Base-by-base conservation (phyloP, 53 echinoderm and acorn worm species). In the Henricia sp. region DNA sequence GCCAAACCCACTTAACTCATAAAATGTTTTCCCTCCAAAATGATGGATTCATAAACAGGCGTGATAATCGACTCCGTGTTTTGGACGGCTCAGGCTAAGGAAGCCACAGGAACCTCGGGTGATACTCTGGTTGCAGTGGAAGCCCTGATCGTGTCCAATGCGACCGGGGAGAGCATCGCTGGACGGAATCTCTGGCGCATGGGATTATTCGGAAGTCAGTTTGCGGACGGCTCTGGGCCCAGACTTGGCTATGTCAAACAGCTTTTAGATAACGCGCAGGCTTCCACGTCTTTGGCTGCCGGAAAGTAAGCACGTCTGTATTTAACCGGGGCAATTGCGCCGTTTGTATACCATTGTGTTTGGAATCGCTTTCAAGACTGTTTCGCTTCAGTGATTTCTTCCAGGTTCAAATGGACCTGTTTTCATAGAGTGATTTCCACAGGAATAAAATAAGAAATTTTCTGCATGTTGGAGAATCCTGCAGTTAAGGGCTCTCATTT, bases 181-280 rank as follows among this genome's bases (percentile, higher is more conserved):
- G 91, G 91, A 32, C 48, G 37, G 37, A 77, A 78, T 48, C 76
- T 75, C 3, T 86, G 86, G 86, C 50, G 76, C 6, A 40, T 86
- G 27, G 86, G 86, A 24, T 17, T 75, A 14, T 86, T 63, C 56
- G 86, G 67, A 24, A 86, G 86, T 33, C 33, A 17, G 17, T 52
- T 38, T 25, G 35, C 50, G 1, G 52, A 73, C 50, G 86, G 86
- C n/a, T 52, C 55, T 2, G 86, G 67, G 21, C 76, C 75, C 4
- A 46, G 76, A 36, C 30, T 66, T 17, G 74, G 75, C 23, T 75
- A 76, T 41, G 33, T 75, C 17, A 54, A 67, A 0, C 86, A 86
- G 43, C 35, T 85, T 16, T 64, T 80, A 10, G 80, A 63, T 23
- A 48, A 16, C 2, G 14, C 19, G 46, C 80, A 63, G 33, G 64